Conservation (phyloP, 2,797 vertebrate species). For the Epinephelus coioides region DNA sequence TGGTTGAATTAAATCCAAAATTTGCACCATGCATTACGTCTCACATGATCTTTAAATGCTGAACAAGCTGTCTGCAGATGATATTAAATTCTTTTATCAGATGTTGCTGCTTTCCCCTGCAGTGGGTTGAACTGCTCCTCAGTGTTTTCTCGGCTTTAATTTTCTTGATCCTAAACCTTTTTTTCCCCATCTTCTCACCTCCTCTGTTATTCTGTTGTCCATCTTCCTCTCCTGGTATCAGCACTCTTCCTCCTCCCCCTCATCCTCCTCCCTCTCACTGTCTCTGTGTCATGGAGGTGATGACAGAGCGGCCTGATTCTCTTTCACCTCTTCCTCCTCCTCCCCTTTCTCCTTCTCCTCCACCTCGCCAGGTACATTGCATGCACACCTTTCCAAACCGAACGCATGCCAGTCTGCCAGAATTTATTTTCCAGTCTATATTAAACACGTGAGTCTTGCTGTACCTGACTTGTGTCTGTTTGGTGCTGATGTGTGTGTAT, state of each 20-base stretch:
- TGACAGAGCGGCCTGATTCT: constrained; percentile 64
- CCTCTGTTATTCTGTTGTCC: constrained; percentile 42
- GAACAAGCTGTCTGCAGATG: neutral
- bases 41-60: neutral
- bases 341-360: constrained; percentile 75
- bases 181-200: constrained; percentile 47
- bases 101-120: neutral
- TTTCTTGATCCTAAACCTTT: constrained; percentile 52
- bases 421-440: constrained; percentile 56
- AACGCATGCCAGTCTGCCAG: constrained; percentile 62
- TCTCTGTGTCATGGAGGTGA: constrained; percentile 72
- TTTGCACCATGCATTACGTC: neutral
- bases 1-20: neutral
- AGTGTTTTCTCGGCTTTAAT: constrained; percentile 12
- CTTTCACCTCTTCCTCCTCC: constrained; percentile 56
- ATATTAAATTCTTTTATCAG: neutral
- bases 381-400: constrained; percentile 75
- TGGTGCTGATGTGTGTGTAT: constrained; percentile 32
- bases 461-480: constrained; percentile 17
- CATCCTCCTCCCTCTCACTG: constrained; percentile 63
- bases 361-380: constrained; percentile 88
- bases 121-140: constrained; percentile 21
- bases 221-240: constrained; percentile 61
- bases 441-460: constrained; percentile 39
- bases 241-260: constrained; percentile 80